A percentile compares a stretch with the other conserved stretches of the same genome.
phyloP scores from a whole-genome alignment of 1,140 invertebrate species.

The Colletes gigas region DNA sequence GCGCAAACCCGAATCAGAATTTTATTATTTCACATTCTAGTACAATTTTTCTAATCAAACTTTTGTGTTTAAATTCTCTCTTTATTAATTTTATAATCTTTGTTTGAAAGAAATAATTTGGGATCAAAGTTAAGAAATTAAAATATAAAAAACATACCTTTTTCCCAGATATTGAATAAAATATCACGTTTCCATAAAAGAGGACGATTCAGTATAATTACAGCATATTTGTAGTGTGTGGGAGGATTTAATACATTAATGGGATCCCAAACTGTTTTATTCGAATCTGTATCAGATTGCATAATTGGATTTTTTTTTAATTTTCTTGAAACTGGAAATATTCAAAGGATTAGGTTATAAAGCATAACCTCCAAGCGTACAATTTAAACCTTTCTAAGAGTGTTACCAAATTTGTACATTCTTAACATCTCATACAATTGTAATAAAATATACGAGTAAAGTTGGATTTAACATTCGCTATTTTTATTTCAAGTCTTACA shows the following conservation, averaged over 20 bases:
- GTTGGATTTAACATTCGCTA: not conserved
- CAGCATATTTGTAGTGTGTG: slow-evolving; percentile 73
- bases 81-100: too few species aligned
- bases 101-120: too few species aligned
- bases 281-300: slow-evolving; percentile 30
- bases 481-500: slow-evolving; percentile 19
- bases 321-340: slow-evolving; percentile 33
- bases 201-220: slow-evolving; percentile 81
- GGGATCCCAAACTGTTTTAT: slow-evolving; percentile 64
- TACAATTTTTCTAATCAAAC: too few species aligned
- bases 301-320: slow-evolving; percentile 27
- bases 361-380: not conserved
- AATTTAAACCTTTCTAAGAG: not conserved
- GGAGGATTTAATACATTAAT: slow-evolving; percentile 51
- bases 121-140: not conserved
- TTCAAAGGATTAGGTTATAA: not conserved
- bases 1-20: too few species aligned
- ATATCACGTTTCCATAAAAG: slow-evolving; percentile 73
- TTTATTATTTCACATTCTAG: too few species aligned
- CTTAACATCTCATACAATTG: not conserved
- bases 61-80: too few species aligned
- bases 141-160: slow-evolving; percentile 74
- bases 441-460: not conserved
- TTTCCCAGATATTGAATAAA: slow-evolving; percentile 80
- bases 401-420: not conserved